phyloP scores from a whole-genome alignment of 2,888 invertebrate species.

The Omphaloscelis lunosa region DNA sequence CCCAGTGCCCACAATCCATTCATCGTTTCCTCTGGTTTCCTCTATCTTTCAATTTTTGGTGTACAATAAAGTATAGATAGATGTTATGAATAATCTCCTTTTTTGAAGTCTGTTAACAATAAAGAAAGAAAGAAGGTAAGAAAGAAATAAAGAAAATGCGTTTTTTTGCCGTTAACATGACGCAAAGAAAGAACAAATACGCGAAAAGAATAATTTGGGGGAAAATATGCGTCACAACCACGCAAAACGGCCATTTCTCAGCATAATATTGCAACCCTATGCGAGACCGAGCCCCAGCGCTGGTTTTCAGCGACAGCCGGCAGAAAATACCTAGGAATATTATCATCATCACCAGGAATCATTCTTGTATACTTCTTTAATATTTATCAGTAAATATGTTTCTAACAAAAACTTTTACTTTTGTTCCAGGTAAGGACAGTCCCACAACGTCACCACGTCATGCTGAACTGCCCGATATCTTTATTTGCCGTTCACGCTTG shows the following conservation, averaged over 20 bases:
- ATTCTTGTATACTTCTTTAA: background rate
- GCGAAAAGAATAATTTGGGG: too few species aligned
- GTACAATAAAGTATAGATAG: background rate
- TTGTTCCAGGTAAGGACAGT: conserved; percentile 74
- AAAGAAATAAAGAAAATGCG: too few species aligned
- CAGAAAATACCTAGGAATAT: background rate
- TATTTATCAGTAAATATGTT: background rate
- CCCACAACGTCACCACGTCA: conserved; percentile 7
- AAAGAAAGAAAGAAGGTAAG: too few species aligned
- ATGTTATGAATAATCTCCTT: background rate
- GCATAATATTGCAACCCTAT: too few species aligned
- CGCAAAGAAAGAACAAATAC: too few species aligned
- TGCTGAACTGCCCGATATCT: conserved; percentile 70
- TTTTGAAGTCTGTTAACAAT: too few species aligned
- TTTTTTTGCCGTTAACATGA: too few species aligned
- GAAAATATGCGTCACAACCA: too few species aligned
- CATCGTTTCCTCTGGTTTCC: background rate
- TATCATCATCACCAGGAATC: background rate
- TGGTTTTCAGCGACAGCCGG: too few species aligned
- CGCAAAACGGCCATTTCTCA: too few species aligned
- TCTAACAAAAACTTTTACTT: conserved; percentile 30
- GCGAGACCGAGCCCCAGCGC: too few species aligned
- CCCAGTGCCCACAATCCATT: background rate
- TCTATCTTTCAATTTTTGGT: background rate
- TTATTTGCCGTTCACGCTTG: conserved; percentile 79